A percentile compares a stretch with the other conserved stretches of the same genome.
phyloP scores from a whole-genome alignment of 1,140 invertebrate genomes.

The Ganaspis sp. region DNA sequence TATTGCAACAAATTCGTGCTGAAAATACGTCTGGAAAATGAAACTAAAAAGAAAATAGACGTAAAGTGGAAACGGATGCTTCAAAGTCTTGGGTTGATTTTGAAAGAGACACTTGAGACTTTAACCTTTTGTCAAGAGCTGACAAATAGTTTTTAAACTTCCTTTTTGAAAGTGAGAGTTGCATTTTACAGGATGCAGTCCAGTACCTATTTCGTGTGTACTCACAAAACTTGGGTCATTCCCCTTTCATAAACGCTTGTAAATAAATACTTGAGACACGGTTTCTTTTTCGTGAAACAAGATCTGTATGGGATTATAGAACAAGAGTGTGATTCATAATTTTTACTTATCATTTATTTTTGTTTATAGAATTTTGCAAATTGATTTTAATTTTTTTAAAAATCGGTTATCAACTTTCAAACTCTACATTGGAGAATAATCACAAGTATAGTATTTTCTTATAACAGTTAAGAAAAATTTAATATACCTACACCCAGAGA shows the following conservation, averaged over 20 bases:
- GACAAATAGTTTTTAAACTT: not conserved
- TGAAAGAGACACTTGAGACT: not conserved
- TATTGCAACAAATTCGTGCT: too few species aligned
- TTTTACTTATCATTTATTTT: too few species aligned
- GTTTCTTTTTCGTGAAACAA: not conserved
- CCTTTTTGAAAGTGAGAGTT: slow-evolving; percentile 35
- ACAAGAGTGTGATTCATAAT: not conserved
- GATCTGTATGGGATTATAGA: not conserved
- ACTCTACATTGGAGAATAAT: too few species aligned
- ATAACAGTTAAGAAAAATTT: too few species aligned
- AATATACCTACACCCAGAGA: too few species aligned
- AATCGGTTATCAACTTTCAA: too few species aligned
- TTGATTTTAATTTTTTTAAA: too few species aligned
- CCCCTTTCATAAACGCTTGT: not conserved
- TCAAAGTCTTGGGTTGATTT: not conserved
- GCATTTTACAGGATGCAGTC: slow-evolving; percentile 50
- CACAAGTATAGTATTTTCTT: too few species aligned
- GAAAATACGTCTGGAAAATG: too few species aligned
- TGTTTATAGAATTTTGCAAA: too few species aligned
- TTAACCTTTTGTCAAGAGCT: not conserved
- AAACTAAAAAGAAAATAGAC: too few species aligned
- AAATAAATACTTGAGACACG: not conserved
- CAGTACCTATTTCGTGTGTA: slow-evolving; percentile 34
- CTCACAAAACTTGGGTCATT: not conserved
- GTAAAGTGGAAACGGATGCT: too few species aligned